Conservation (phyloP, 2,888 invertebrate species). For the Fragum sueziense region DNA sequence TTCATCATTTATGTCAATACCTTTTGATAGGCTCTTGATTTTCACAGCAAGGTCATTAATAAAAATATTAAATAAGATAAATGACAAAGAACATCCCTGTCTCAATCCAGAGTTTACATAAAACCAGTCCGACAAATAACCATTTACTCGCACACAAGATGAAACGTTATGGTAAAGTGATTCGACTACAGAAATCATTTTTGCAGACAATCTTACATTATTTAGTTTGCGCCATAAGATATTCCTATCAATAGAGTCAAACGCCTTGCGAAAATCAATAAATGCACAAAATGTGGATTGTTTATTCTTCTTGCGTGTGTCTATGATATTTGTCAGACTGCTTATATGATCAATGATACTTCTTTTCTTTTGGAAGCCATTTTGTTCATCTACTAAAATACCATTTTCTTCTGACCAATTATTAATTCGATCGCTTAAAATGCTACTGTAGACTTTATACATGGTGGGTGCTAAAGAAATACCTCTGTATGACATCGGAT, state of each 20-base stretch:
- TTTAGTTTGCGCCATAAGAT: not conserved
- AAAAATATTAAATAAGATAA: constrained; percentile 26
- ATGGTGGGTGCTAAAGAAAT: constrained; percentile 28
- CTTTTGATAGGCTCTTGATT: not conserved
- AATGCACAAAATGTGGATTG: not conserved
- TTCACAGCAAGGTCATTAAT: constrained; percentile 23
- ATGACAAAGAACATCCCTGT: constrained; percentile 30
- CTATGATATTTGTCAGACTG: constrained; percentile 18
- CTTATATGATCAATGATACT: constrained; percentile 18
- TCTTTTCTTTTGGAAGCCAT: constrained; percentile 20
- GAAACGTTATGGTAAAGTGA: not conserved
- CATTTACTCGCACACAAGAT: constrained; percentile 23
- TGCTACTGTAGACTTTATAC: constrained; percentile 42
- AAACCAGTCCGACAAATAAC: constrained; percentile 20
- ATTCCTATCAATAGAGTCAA: not conserved
- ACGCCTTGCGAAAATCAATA: constrained; percentile 4
- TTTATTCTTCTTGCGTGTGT: constrained; percentile 13
- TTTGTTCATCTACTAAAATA: constrained; percentile 36
- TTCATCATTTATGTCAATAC: constrained; percentile 4
- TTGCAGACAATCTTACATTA: not conserved
- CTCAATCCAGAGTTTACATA: not conserved
- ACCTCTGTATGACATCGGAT: constrained; percentile 40
- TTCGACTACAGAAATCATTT: not conserved
- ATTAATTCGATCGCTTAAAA: constrained; percentile 18
- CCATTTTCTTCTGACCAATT: constrained; percentile 19